phyloP scores from a whole-genome alignment of 2,888 invertebrate genomes.

The Automeris io region DNA sequence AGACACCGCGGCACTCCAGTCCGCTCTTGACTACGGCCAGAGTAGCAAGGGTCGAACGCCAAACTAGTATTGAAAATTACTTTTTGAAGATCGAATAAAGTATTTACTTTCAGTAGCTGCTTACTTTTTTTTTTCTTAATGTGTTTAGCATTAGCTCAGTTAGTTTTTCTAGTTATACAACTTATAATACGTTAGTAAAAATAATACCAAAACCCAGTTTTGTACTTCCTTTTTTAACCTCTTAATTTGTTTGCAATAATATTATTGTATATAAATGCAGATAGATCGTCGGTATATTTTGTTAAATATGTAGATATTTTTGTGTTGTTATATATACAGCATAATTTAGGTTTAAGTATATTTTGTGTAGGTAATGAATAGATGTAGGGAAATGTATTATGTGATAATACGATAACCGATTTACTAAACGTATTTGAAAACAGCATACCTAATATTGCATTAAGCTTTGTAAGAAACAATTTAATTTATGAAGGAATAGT shows the following conservation, averaged over 20 bases:
- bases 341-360: conserved; percentile 64
- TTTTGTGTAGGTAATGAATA: conserved; percentile 31
- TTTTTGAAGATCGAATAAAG: too few species aligned
- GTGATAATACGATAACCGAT: conserved; percentile 40
- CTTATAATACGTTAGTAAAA: too few species aligned
- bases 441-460: conserved; percentile 26
- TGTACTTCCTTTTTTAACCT: background rate
- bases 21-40: too few species aligned
- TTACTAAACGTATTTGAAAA: conserved; percentile 47
- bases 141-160: too few species aligned
- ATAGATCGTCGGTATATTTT: conserved; percentile 47
- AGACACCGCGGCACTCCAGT: too few species aligned
- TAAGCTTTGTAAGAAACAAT: conserved; percentile 2
- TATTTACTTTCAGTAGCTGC: too few species aligned
- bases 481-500: conserved; percentile 4
- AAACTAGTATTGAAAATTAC: too few species aligned
- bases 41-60: too few species aligned
- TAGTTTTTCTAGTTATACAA: too few species aligned
- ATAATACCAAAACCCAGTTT: background rate
- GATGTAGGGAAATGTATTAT: conserved; percentile 47
- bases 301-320: conserved; percentile 47
- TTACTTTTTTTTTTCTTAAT: too few species aligned
- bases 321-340: conserved; percentile 56
- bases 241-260: background rate
- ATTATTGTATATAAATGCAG: conserved; percentile 12